Percentiles rank a stretch among this genome's conserved stretches.
Evolutionary conservation across 2,113 vertebrate genomes (phyloP).

Genomic region (Podarcis cretensis): DNA sequence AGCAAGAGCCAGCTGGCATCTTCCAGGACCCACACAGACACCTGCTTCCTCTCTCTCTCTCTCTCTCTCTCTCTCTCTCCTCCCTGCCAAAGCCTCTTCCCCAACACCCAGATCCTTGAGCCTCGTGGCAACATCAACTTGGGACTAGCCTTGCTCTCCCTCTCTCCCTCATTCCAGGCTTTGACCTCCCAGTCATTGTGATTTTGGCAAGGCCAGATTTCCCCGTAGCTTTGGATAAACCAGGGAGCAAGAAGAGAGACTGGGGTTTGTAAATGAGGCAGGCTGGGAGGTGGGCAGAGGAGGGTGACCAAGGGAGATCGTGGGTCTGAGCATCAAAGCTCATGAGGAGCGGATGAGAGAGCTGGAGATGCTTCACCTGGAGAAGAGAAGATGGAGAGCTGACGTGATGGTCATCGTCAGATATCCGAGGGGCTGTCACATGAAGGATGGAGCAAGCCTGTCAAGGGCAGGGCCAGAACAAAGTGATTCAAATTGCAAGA

Average conservation of each 20-base stretch:
- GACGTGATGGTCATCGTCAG: too few species aligned
- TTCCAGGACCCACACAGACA: not conserved
- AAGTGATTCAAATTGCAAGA: too few species aligned
- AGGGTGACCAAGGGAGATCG: too few species aligned
- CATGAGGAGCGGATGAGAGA: too few species aligned
- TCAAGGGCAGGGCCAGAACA: too few species aligned
- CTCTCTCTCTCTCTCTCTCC: not conserved
- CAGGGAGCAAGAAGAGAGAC: not conserved
- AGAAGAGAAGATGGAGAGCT: too few species aligned
- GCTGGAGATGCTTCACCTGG: too few species aligned
- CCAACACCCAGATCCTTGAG: not conserved
- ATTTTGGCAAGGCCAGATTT: not conserved
- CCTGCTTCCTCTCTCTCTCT: not conserved
- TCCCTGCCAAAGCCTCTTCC: not conserved
- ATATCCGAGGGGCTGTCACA: too few species aligned
- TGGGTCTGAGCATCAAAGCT: too few species aligned
- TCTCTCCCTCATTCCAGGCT: not conserved
- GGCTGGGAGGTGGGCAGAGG: not conserved
- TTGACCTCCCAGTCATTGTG: too few species aligned
- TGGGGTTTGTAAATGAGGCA: not conserved
- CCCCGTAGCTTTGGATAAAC: too few species aligned
- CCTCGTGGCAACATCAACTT: not conserved
- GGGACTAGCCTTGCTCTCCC: not conserved
- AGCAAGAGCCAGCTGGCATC: not conserved
- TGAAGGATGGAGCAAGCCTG: too few species aligned